phyloP scores from a whole-genome alignment of 2,797 vertebrate genomes.

The Pyrocephalus nanus region DNA sequence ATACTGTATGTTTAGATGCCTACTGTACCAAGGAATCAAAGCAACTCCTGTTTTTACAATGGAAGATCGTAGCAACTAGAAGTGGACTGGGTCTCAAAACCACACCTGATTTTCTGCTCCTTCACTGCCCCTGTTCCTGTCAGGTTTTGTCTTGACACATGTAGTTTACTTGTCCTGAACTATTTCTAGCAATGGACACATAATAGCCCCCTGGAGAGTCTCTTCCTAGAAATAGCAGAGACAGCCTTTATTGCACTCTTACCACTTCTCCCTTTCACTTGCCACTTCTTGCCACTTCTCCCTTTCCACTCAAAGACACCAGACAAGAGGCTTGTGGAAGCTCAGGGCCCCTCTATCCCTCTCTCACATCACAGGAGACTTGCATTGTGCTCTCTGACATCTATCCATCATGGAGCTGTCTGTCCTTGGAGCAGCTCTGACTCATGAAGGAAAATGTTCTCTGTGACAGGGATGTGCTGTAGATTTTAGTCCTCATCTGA shows the following conservation, averaged over 20 bases:
- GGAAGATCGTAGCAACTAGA: background rate
- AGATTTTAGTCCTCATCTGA: background rate
- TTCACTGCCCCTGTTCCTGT: background rate
- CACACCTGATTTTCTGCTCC: background rate
- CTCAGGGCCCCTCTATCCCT: background rate
- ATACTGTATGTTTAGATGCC: background rate
- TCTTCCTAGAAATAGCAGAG: background rate
- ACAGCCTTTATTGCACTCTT: background rate
- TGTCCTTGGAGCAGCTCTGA: background rate
- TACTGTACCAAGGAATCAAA: background rate
- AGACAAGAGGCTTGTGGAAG: background rate
- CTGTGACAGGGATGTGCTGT: background rate
- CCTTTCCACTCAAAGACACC: background rate
- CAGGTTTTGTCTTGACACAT: background rate
- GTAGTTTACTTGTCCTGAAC: background rate
- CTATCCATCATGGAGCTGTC: background rate
- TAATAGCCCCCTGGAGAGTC: background rate
- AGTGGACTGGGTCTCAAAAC: background rate
- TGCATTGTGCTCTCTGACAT: background rate
- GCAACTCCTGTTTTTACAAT: background rate
- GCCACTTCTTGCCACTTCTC: rapidly evolving
- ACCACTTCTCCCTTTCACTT: rapidly evolving
- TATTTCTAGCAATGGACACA: background rate
- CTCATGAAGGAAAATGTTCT: background rate
- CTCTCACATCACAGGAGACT: background rate